Conservation (phyloP, 2,797 vertebrate species). For the Fratercula arctica region DNA sequence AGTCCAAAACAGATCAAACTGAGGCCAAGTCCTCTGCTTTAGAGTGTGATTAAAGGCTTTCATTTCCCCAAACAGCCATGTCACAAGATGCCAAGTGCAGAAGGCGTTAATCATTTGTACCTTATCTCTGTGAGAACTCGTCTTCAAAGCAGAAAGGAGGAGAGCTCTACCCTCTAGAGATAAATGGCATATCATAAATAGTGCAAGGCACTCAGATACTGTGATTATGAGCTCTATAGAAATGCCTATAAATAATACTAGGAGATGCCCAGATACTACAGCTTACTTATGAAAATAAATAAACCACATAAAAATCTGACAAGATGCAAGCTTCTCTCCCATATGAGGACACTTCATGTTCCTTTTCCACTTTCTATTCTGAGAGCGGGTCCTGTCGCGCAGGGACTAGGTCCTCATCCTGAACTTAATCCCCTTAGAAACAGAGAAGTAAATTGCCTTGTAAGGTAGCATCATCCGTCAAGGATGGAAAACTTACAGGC, state of each 20-base stretch:
- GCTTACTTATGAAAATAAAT: slow-evolving; percentile 61
- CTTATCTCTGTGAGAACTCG: slow-evolving; percentile 43
- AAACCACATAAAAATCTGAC: slow-evolving; percentile 50
- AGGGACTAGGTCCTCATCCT: not conserved
- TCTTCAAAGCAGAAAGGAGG: slow-evolving; percentile 52
- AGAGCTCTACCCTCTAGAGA: slow-evolving; percentile 52
- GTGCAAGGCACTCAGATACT: slow-evolving; percentile 40
- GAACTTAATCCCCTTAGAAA: not conserved
- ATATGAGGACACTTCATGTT: not conserved
- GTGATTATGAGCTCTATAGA: slow-evolving; percentile 64
- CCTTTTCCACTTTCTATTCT: not conserved
- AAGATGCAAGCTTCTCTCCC: slow-evolving; percentile 17
- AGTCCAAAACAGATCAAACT: not conserved
- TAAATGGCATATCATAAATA: slow-evolving; percentile 59
- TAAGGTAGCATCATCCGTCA: not conserved
- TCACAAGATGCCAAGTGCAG: slow-evolving; percentile 50
- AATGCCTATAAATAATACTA: slow-evolving; percentile 61
- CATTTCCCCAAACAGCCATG: slow-evolving; percentile 35
- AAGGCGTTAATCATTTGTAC: slow-evolving; percentile 46
- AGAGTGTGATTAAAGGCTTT: not conserved
- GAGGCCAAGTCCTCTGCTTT: not conserved
- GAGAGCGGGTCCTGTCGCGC: not conserved
- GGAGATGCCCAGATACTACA: slow-evolving; percentile 45
- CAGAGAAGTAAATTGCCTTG: not conserved
- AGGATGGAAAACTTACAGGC: not conserved